Percentiles rank a stretch among this genome's conserved stretches.
These are phyloP conservation scores for Drosophila ustulata DNA, from an alignment of 2,888 invertebrate species.

Conservation along the genomic window DNA sequence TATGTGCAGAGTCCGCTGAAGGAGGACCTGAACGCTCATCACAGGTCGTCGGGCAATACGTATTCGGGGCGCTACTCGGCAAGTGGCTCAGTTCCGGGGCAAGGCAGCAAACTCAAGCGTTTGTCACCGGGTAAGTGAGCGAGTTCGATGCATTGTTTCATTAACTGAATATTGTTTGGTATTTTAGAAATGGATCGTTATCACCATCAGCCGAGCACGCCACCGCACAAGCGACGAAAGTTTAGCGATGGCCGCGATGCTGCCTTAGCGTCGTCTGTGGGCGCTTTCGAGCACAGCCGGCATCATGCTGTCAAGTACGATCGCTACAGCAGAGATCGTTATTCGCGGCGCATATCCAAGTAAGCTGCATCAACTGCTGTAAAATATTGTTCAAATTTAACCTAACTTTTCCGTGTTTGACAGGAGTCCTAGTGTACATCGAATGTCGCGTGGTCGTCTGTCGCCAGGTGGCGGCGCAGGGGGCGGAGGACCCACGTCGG, in stretches of 20 bases:
- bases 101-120: constrained; percentile 74
- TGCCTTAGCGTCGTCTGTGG: constrained; percentile 48
- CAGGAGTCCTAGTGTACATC: constrained; percentile 82
- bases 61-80: constrained; percentile 79
- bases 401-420: neutral
- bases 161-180: neutral
- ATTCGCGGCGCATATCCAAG: constrained; percentile 81
- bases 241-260: constrained; percentile 72
- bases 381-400: neutral
- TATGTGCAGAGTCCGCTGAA: constrained; percentile 73
- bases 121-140: constrained; percentile 80
- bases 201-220: constrained; percentile 82
- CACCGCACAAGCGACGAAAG: constrained; percentile 84
- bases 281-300: constrained; percentile 72
- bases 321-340: constrained; percentile 81
- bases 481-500: constrained; percentile 38
- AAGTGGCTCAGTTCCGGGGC: constrained; percentile 39
- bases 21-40: constrained; percentile 61
- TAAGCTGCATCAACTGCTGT: constrained; percentile 26
- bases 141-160: neutral
- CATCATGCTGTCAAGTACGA: constrained; percentile 80
- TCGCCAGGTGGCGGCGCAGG: constrained; percentile 69
- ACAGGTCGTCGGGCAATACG: constrained; percentile 74
- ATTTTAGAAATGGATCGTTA: constrained; percentile 79
- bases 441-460: constrained; percentile 70